Evolutionary conservation across 1,140 invertebrate genomes (phyloP).

Genomic region (Lerema accius): DNA sequence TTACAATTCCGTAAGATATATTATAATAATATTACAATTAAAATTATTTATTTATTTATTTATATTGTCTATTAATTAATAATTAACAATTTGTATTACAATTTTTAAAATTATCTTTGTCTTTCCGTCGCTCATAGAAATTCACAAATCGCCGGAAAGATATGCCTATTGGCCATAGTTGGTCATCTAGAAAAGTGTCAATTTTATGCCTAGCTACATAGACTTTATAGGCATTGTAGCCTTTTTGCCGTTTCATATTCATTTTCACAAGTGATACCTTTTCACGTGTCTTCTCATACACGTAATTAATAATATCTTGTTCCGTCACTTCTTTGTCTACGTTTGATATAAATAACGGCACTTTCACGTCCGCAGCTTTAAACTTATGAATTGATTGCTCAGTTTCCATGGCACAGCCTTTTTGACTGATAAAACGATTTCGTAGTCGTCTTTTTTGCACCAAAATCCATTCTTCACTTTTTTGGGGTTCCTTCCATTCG

Average conservation of each 20-base stretch:
- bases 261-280: slow-evolving; percentile 36
- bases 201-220: slow-evolving; percentile 36
- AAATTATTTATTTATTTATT: too few species aligned
- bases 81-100: too few species aligned
- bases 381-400: background rate
- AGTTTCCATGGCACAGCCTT: slow-evolving; percentile 2
- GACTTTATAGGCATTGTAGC: slow-evolving; percentile 38
- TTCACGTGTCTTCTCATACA: slow-evolving; percentile 37
- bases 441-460: background rate
- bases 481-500: slow-evolving; percentile 14
- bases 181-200: slow-evolving; percentile 35
- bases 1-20: too few species aligned
- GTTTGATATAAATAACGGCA: slow-evolving; percentile 38
- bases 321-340: slow-evolving; percentile 33
- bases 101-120: too few species aligned
- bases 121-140: too few species aligned
- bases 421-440: slow-evolving; percentile 18
- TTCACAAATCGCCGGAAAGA: slow-evolving; percentile 33
- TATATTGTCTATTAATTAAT: too few species aligned
- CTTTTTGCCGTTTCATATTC: slow-evolving; percentile 36
- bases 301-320: slow-evolving; percentile 37
- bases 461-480: slow-evolving; percentile 7
- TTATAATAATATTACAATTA: too few species aligned
- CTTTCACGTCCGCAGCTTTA: slow-evolving; percentile 25
- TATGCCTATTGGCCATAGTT: slow-evolving; percentile 37